These are phyloP conservation scores for Bugulina stolonifera DNA, from an alignment of 2,888 invertebrate genomes.

Conservation along the genomic window DNA sequence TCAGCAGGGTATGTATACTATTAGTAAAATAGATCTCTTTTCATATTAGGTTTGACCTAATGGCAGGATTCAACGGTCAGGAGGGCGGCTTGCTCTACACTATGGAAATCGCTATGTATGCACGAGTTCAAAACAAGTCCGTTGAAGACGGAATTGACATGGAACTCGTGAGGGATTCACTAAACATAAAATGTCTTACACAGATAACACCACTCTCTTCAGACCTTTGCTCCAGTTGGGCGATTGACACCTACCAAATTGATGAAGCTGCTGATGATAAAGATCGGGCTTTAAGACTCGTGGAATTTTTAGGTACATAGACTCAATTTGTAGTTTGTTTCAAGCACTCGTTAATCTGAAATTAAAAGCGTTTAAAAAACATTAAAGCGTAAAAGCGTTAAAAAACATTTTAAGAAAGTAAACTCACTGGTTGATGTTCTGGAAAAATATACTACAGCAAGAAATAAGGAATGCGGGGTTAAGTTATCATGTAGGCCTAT, in stretches of 20 bases:
- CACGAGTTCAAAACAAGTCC: not conserved
- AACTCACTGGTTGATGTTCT: too few relatives aligned
- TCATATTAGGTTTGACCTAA: not conserved
- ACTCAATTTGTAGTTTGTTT: too few relatives aligned
- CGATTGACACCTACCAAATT: not conserved
- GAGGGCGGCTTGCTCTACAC: not conserved
- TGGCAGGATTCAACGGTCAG: conserved; percentile 14
- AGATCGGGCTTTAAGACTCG: not conserved
- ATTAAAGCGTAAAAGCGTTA: too few relatives aligned
- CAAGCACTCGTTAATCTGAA: too few relatives aligned
- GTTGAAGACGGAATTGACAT: not conserved
- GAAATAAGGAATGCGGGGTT: too few relatives aligned
- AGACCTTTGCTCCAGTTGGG: not conserved
- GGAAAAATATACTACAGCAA: too few relatives aligned
- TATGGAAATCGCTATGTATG: not conserved
- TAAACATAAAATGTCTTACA: not conserved
- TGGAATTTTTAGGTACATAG: not conserved
- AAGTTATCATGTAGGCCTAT: too few relatives aligned
- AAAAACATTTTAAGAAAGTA: too few relatives aligned
- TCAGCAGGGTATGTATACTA: too few relatives aligned
- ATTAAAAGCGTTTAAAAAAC: too few relatives aligned
- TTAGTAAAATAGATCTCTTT: too few relatives aligned
- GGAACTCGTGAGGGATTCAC: not conserved
- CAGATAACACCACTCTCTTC: not conserved
- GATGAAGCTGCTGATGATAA: conserved; percentile 1